Percentiles rank a stretch among this genome's conserved stretches.
These are phyloP conservation scores for Naja naja DNA, from an alignment of 2,113 vertebrate species.

Conservation along the genomic window DNA sequence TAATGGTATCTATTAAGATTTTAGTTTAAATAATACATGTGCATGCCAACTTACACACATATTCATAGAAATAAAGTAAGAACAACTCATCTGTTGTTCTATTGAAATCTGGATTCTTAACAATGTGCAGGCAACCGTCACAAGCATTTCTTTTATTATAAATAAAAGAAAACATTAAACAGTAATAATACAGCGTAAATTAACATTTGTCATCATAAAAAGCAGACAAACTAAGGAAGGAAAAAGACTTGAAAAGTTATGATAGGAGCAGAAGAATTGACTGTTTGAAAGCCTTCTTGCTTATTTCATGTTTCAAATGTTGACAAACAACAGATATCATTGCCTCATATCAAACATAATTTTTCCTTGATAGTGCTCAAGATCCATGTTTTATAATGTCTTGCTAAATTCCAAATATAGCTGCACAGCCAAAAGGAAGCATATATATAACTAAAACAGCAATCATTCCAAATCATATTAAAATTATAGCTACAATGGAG, in stretches of 20 bases:
- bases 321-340: background rate
- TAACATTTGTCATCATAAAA: background rate
- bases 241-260: background rate
- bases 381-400: background rate
- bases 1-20: constrained; percentile 64
- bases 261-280: background rate
- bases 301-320: background rate
- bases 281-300: background rate
- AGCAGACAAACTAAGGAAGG: background rate
- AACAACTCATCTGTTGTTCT: background rate
- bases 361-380: background rate
- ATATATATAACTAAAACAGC: background rate
- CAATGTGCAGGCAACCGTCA: background rate
- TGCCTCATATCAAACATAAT: background rate
- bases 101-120: background rate
- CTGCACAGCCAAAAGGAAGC: background rate
- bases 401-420: background rate
- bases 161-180: background rate
- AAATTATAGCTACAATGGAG: background rate
- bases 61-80: background rate
- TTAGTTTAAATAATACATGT: background rate
- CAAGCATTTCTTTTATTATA: background rate
- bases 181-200: background rate
- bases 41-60: background rate
- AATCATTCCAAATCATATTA: background rate